These are phyloP conservation scores for Saccostrea glomerata DNA, from an alignment of 1,140 invertebrate genomes.

Conservation along the genomic window DNA sequence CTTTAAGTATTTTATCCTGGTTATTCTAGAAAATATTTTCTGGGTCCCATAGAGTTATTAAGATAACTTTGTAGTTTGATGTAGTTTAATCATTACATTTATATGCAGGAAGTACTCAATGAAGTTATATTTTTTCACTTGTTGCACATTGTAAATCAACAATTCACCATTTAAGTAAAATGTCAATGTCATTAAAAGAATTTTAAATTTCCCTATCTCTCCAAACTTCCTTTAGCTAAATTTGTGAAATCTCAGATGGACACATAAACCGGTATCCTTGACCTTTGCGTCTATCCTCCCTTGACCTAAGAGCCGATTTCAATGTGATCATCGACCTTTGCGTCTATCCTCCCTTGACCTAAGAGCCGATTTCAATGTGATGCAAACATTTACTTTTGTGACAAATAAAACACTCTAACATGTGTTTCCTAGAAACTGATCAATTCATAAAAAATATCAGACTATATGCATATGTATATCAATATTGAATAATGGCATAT, in stretches of 20 bases:
- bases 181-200: neutral
- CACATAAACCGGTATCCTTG: neutral
- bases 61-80: too few relatives aligned
- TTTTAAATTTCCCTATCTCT: neutral
- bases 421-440: constrained; percentile 19
- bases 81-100: too few relatives aligned
- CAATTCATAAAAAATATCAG: neutral
- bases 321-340: neutral
- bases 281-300: neutral
- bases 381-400: neutral
- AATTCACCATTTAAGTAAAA: too few relatives aligned
- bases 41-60: too few relatives aligned
- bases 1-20: too few relatives aligned
- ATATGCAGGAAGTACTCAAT: too few relatives aligned
- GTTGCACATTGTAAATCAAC: too few relatives aligned
- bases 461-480: neutral
- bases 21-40: too few relatives aligned
- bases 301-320: neutral
- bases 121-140: too few relatives aligned
- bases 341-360: neutral
- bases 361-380: neutral
- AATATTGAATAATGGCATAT: constrained; percentile 2
- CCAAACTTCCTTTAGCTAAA: neutral
- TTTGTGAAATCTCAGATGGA: neutral
- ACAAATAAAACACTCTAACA: neutral